These are phyloP conservation scores for Globodera ellingtonae DNA, from an alignment of 1,140 invertebrate genomes.

Conservation along the genomic window DNA sequence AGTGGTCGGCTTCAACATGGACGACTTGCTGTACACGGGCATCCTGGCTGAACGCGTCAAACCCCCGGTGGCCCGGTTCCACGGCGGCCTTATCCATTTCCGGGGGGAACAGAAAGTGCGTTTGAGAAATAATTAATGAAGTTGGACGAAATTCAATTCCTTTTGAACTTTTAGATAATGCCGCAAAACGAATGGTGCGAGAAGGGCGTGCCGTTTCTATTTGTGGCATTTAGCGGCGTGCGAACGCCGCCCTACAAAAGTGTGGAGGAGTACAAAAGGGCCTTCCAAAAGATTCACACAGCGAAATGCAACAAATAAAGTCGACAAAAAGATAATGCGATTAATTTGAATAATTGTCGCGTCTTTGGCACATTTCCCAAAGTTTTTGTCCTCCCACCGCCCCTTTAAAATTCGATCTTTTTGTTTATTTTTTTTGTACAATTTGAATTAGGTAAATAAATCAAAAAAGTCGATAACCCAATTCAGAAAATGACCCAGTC, in stretches of 20 bases:
- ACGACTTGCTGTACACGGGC: conserved; percentile 20
- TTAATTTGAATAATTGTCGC: no score
- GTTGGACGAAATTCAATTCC: neutral
- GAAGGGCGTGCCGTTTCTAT: neutral
- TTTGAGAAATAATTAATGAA: neutral
- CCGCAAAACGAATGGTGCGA: no score
- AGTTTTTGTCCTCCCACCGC: no score
- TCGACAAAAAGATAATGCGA: no score
- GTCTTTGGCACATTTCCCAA: no score
- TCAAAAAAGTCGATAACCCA: no score
- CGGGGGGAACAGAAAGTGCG: neutral
- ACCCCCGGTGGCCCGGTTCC: neutral
- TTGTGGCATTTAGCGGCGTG: neutral
- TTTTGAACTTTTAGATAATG: neutral
- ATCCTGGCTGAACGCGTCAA: conserved; percentile 12
- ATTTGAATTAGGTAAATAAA: no score
- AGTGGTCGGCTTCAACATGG: conserved; percentile 22
- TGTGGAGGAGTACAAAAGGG: neutral
- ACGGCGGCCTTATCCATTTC: neutral
- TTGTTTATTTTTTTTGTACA: no score
- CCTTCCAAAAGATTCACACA: neutral
- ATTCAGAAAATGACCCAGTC: no score
- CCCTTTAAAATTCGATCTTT: no score
- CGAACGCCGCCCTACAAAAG: neutral
- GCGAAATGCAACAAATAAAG: neutral